These are phyloP conservation scores for Bedellia somnulentella DNA, from an alignment of 2,888 invertebrate genomes.

Conservation along the genomic window DNA sequence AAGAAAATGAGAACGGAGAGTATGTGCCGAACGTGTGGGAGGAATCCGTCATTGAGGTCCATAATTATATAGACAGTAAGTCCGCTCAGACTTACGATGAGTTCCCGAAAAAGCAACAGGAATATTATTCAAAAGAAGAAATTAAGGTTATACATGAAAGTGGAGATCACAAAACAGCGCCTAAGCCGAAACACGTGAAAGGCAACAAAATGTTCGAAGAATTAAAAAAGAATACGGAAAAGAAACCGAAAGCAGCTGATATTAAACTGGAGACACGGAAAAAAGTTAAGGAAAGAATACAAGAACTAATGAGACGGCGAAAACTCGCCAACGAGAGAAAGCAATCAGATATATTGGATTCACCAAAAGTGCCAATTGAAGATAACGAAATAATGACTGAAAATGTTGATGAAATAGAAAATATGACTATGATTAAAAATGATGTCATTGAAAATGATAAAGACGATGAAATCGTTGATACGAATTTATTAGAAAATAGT, in stretches of 20 bases:
- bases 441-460: too few species aligned
- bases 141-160: neutral
- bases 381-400: slow-evolving; percentile 13
- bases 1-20: too few species aligned
- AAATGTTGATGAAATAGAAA: slow-evolving; percentile 24
- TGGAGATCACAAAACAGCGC: neutral
- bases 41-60: too few species aligned
- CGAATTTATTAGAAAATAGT: neutral
- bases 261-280: slow-evolving; percentile 48
- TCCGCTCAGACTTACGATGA: slow-evolving; percentile 8
- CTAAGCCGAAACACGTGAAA: neutral
- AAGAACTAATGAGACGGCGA: slow-evolving; percentile 52
- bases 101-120: slow-evolving; percentile 7
- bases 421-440: too few species aligned
- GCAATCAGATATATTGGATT: neutral
- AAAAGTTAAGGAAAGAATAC: slow-evolving; percentile 51
- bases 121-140: slow-evolving; percentile 10
- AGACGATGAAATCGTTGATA: neutral
- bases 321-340: too few species aligned
- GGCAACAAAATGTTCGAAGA: neutral
- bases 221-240: slow-evolving; percentile 15
- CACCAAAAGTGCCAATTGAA: slow-evolving; percentile 7
- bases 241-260: slow-evolving; percentile 40
- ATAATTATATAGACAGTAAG: slow-evolving; percentile 10
- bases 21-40: too few species aligned